Conservation (phyloP, 35 echinoderm and acorn worm genomes). For the Anneissia japonica region DNA sequence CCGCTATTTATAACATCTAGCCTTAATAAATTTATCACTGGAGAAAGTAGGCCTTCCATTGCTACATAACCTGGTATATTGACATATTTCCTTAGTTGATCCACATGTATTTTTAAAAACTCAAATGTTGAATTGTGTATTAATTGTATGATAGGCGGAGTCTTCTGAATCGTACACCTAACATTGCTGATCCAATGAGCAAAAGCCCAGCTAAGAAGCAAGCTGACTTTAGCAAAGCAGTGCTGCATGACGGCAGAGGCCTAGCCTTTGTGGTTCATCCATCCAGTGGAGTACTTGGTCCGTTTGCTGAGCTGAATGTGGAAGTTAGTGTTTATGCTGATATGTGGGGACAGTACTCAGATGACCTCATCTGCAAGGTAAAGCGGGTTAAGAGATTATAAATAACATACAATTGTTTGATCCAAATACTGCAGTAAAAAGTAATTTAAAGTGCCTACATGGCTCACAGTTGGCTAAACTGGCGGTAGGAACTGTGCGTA, state of each 20-base stretch:
- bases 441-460: no score
- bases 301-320: slow-evolving; percentile 60
- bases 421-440: no score
- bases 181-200: slow-evolving; percentile 83
- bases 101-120: background rate
- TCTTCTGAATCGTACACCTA: slow-evolving; percentile 62
- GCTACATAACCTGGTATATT: background rate
- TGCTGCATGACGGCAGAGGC: slow-evolving; percentile 64
- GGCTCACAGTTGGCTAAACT: no score
- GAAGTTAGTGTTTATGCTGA: slow-evolving; percentile 70
- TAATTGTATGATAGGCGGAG: slow-evolving; percentile 28
- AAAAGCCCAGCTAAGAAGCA: slow-evolving; percentile 54
- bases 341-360: slow-evolving; percentile 91
- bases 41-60: background rate
- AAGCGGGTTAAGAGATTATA: no score
- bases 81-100: background rate
- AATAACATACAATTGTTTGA: no score
- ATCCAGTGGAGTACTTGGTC: slow-evolving; percentile 50
- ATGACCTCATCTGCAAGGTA: slow-evolving; percentile 81
- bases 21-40: background rate
- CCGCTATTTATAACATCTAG: no score
- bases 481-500: no score
- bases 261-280: slow-evolving; percentile 86
- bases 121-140: background rate
- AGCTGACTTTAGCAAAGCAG: slow-evolving; percentile 78